These are phyloP conservation scores for Oriolus oriolus DNA, from an alignment of 2,113 vertebrate species.

Conservation along the genomic window DNA sequence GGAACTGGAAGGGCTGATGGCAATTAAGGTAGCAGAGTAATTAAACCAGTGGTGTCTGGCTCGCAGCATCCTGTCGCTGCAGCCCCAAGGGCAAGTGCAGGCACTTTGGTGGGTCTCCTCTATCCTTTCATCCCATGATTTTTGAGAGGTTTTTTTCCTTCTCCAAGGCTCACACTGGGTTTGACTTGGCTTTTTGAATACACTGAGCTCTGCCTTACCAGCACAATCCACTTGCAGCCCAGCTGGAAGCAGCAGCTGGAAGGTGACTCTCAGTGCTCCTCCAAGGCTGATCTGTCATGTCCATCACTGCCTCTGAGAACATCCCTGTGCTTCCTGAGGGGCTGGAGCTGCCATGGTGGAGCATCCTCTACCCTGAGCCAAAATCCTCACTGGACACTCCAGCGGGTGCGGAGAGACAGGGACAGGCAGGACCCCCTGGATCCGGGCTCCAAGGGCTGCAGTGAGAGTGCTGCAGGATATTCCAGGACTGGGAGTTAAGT, in stretches of 20 bases:
- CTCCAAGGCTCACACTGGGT: background rate
- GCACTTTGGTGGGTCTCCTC: background rate
- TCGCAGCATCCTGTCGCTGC: background rate
- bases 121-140: rapidly evolving
- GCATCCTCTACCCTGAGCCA: background rate
- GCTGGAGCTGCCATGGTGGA: background rate
- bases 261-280: rapidly evolving
- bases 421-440: rapidly evolving
- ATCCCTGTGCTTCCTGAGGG: background rate
- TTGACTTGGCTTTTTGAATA: background rate
- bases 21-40: background rate
- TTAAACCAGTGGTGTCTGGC: background rate
- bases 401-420: rapidly evolving
- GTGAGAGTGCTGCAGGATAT: background rate
- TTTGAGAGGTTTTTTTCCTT: background rate
- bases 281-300: background rate
- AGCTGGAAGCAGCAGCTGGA: background rate
- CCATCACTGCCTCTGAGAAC: background rate
- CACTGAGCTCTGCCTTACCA: background rate
- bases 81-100: background rate
- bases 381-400: background rate
- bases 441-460: rapidly evolving
- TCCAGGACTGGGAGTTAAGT: background rate
- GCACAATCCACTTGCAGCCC: background rate
- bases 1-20: background rate